These are phyloP conservation scores for Agelas oroides DNA, from an alignment of 37 sponge, comb jelly and placozoan genomes.

Conservation along the genomic window DNA sequence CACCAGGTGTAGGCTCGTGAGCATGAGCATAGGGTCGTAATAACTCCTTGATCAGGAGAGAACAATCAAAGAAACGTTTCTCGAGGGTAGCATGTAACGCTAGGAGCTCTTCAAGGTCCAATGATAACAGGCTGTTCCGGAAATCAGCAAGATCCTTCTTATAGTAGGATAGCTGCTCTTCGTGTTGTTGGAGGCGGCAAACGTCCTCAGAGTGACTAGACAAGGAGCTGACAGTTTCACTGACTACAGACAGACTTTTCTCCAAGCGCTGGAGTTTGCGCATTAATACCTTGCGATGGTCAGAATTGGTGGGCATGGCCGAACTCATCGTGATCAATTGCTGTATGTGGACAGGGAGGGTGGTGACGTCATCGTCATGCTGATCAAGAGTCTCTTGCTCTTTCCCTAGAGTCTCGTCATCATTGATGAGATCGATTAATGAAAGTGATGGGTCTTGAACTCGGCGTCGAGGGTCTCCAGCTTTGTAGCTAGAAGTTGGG, in stretches of 20 bases:
- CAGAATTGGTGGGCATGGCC: background rate
- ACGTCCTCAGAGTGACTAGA: background rate
- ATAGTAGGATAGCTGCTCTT: constrained; percentile 38
- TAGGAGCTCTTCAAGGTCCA: constrained; percentile 12
- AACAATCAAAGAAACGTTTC: background rate
- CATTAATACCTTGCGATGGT: background rate
- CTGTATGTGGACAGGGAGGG: background rate
- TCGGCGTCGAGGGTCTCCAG: constrained; percentile 28
- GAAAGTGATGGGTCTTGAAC: constrained; percentile 33
- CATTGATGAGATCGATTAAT: constrained; percentile 38
- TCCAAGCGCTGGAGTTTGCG: constrained; percentile 30
- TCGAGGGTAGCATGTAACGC: constrained; percentile 12
- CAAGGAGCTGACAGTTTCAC: background rate
- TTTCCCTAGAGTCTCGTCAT: background rate
- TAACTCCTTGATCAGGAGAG: constrained; percentile 25
- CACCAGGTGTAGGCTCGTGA: background rate
- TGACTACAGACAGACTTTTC: background rate
- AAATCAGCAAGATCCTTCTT: constrained; percentile 46
- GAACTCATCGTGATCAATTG: background rate
- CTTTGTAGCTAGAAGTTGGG: constrained; percentile 17
- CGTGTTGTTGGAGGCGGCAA: constrained; percentile 10
- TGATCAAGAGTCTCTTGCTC: constrained; percentile 40
- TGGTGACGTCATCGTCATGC: constrained; percentile 31
- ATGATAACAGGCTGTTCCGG: constrained; percentile 3
- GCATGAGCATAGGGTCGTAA: background rate